A percentile compares a stretch with the other conserved stretches of the same genome.
These are phyloP conservation scores for Leuciscus idus DNA, from an alignment of 2,113 vertebrate genomes.

Conservation along the genomic window DNA sequence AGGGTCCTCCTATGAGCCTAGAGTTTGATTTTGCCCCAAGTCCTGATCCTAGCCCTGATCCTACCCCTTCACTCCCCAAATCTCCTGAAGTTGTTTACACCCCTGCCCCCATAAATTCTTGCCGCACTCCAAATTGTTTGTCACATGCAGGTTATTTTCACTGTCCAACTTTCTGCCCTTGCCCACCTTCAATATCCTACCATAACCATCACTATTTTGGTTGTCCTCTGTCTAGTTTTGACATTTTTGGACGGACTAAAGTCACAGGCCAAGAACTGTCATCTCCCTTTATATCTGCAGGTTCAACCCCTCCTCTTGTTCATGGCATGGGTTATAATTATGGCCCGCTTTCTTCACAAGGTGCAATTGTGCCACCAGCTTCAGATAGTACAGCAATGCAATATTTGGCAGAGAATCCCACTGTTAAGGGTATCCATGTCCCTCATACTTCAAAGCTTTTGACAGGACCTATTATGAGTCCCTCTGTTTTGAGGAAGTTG, in stretches of 20 bases:
- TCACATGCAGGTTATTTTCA: constrained; percentile 23
- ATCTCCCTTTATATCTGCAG: background rate
- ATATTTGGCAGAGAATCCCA: background rate
- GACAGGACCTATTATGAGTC: background rate
- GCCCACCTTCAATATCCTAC: constrained; percentile 62
- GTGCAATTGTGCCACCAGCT: background rate
- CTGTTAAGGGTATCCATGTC: background rate
- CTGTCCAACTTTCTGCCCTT: constrained; percentile 65
- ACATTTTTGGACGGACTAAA: background rate
- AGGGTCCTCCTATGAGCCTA: background rate
- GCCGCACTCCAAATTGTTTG: background rate
- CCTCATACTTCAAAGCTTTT: background rate
- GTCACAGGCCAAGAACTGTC: constrained; percentile 3
- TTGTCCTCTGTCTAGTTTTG: constrained; percentile 12
- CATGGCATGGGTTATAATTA: background rate
- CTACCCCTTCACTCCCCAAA: background rate
- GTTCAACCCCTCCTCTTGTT: background rate
- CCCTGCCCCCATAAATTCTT: background rate
- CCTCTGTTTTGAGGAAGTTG: background rate
- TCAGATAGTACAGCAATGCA: background rate
- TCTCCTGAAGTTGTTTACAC: background rate
- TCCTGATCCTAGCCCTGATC: background rate
- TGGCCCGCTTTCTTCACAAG: background rate
- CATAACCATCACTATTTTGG: constrained; percentile 63
- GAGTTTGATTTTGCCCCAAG: background rate